These are phyloP conservation scores for Aphelenchoides fujianensis DNA, from an alignment of 1,140 invertebrate genomes.

Conservation along the genomic window DNA sequence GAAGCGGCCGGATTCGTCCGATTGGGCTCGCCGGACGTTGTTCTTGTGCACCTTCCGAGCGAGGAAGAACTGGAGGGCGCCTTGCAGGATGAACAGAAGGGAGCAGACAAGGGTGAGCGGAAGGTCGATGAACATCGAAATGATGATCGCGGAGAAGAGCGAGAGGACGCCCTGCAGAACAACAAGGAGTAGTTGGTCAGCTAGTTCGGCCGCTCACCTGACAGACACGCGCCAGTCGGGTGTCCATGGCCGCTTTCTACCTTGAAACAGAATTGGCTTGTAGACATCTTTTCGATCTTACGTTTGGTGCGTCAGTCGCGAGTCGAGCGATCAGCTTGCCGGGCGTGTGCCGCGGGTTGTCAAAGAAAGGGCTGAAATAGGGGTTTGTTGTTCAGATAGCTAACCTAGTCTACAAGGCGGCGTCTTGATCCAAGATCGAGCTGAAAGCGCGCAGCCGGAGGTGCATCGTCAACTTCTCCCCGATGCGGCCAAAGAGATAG, in stretches of 20 bases:
- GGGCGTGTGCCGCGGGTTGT: slow-evolving; percentile 65
- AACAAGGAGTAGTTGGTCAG: no score
- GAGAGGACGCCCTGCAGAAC: slow-evolving; percentile 64
- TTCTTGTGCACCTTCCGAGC: slow-evolving; percentile 25
- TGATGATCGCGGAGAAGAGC: slow-evolving; percentile 59
- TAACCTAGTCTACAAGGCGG: no score
- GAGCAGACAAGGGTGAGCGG: slow-evolving; percentile 63
- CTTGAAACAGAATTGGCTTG: no score
- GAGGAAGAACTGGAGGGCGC: slow-evolving; percentile 36
- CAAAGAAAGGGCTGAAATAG: no score
- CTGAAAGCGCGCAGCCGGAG: slow-evolving; percentile 63
- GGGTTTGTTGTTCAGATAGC: no score
- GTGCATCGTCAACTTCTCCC: slow-evolving; percentile 64
- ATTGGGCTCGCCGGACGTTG: slow-evolving; percentile 28
- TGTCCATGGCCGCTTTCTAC: slow-evolving; percentile 68
- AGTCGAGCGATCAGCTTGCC: slow-evolving; percentile 66
- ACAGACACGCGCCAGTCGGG: slow-evolving; percentile 62
- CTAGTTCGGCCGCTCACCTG: no score
- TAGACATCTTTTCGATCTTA: no score
- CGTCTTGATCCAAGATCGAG: slow-evolving; percentile 65
- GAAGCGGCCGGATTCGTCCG: slow-evolving; percentile 63
- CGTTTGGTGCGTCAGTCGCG: slow-evolving; percentile 66
- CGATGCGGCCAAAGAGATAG: slow-evolving; percentile 56
- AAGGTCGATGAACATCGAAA: slow-evolving; percentile 63
- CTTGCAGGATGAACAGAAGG: slow-evolving; percentile 26